Evolutionary conservation across 2,113 vertebrate genomes (phyloP).

Genomic region (Aptenodytes patagonicus): DNA sequence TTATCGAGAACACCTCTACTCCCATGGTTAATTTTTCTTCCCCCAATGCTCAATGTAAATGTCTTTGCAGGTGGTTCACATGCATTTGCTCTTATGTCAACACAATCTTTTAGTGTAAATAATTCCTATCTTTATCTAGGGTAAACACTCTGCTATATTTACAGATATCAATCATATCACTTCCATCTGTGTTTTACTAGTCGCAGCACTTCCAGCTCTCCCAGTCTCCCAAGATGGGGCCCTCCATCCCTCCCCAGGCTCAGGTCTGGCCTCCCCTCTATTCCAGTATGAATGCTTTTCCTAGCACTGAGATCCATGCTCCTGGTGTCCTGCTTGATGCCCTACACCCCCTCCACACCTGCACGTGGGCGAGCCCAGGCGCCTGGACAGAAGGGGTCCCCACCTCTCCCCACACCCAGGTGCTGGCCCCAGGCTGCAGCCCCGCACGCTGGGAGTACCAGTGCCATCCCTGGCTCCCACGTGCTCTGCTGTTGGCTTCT

Average conservation of each 20-base stretch:
- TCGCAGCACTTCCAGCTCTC: not conserved
- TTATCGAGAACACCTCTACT: not conserved
- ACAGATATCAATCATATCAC: not conserved
- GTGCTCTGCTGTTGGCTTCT: not conserved
- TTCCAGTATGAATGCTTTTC: not conserved
- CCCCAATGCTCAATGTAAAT: not conserved
- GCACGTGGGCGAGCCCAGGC: rapidly evolving
- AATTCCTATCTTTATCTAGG: slow-evolving; percentile 39
- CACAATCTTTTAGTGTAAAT: not conserved
- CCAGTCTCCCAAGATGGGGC: not conserved
- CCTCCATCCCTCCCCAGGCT: not conserved
- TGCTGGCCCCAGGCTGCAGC: not conserved
- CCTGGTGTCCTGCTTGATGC: not conserved
- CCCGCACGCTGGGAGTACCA: not conserved
- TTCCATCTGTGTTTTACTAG: not conserved
- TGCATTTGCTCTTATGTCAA: not conserved
- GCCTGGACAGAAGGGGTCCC: not conserved
- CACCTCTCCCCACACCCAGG: not conserved
- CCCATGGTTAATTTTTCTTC: not conserved
- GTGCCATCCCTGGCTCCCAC: not conserved
- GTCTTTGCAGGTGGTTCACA: not conserved
- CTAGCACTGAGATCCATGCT: not conserved
- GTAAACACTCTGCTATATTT: slow-evolving; percentile 17
- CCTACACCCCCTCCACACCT: not conserved
- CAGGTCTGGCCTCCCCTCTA: not conserved